These are phyloP conservation scores for Mastigias papua DNA, from an alignment of 30 jellyfish, hydroid and myxozoan species.

Conservation along the genomic window DNA sequence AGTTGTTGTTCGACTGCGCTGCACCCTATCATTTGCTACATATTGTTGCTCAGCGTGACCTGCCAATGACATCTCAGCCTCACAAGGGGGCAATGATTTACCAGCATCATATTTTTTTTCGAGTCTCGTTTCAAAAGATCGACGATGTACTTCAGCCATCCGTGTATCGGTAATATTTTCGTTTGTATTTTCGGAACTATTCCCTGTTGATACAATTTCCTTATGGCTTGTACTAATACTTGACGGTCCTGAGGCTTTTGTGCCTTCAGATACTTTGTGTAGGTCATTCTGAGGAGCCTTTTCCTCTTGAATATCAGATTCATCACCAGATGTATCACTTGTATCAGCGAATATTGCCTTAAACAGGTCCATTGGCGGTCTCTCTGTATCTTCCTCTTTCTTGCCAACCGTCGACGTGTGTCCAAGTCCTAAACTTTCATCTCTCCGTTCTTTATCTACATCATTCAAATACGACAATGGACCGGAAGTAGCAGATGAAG, in stretches of 20 bases:
- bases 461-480: constrained; percentile 84
- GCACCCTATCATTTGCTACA: background rate
- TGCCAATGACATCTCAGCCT: too few species aligned
- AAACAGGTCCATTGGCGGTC: constrained; percentile 90
- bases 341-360: constrained; percentile 94
- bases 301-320: constrained; percentile 1
- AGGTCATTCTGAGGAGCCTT: background rate
- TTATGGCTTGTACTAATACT: background rate
- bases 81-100: background rate
- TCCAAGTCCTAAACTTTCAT: background rate
- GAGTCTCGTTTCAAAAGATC: background rate
- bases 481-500: constrained; percentile 46
- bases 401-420: background rate
- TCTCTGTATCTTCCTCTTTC: background rate
- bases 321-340: constrained; percentile 44
- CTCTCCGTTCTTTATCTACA: background rate
- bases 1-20: background rate
- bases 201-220: background rate
- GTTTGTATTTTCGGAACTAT: too few species aligned
- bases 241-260: background rate
- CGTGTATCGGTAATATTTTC: background rate
- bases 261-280: background rate
- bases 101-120: too few species aligned
- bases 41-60: background rate
- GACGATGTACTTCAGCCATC: background rate